These are phyloP conservation scores for Tokudaia muenninki DNA, from an alignment of 2,797 vertebrate species.

Conservation along the genomic window DNA sequence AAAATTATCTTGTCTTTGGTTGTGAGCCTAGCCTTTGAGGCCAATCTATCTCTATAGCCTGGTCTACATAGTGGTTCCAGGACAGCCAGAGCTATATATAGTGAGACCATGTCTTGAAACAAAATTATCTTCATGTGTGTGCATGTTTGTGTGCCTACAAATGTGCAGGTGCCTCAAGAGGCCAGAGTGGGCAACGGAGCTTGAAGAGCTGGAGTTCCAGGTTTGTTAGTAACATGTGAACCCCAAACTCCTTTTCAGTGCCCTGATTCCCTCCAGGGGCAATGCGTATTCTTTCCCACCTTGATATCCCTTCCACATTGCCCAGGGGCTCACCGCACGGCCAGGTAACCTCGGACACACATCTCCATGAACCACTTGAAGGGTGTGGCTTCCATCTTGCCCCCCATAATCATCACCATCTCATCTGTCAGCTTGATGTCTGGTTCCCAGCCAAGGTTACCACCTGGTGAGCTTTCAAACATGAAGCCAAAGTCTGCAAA, in stretches of 20 bases:
- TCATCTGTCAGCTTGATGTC: conserved; percentile 99
- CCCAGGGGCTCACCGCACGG: conserved; percentile 92
- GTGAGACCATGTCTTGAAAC: neutral
- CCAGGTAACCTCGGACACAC: conserved; percentile 97
- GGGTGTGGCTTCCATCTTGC: conserved; percentile 98
- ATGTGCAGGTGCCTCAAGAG: neutral
- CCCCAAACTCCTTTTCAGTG: neutral
- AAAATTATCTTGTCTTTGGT: neutral
- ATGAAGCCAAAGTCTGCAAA: conserved; percentile 98
- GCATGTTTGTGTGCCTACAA: neutral
- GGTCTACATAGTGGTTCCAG: neutral
- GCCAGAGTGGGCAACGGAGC: neutral
- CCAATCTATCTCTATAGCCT: neutral
- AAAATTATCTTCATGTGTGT: neutral
- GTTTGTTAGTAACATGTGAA: too few relatives aligned
- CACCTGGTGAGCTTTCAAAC: conserved; percentile 98
- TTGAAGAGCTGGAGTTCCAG: neutral
- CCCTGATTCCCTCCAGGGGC: neutral
- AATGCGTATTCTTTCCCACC: neutral
- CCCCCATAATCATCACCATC: conserved; percentile 99
- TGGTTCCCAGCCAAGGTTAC: conserved; percentile 98
- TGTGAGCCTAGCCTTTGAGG: neutral
- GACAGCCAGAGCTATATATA: neutral
- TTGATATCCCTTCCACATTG: accelerated
- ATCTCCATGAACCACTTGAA: conserved; percentile 99